Evolutionary conservation across 2,888 invertebrate genomes (phyloP).

Genomic region (Petrolisthes manimaculis): DNA sequence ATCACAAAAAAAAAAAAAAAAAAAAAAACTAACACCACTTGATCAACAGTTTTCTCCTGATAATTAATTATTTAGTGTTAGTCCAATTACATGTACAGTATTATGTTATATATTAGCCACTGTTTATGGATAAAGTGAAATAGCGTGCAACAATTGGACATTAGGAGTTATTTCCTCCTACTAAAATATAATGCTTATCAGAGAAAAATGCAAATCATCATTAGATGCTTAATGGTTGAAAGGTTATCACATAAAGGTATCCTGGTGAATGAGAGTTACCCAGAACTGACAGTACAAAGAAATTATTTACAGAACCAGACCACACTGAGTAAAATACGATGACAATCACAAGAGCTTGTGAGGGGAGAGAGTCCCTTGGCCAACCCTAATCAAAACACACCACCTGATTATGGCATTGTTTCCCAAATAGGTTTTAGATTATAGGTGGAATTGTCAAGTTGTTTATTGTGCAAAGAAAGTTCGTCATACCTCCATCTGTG

Average conservation of each 20-base stretch:
- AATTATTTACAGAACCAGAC: conserved; percentile 21
- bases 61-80: no score
- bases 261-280: conserved; percentile 13
- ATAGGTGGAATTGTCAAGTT: background rate
- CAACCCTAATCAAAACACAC: conserved; percentile 12
- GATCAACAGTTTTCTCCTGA: no score
- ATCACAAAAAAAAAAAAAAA: no score
- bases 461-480: background rate
- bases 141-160: no score
- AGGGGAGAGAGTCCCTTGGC: conserved; percentile 5
- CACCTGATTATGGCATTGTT: conserved; percentile 20
- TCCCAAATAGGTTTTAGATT: background rate
- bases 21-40: no score
- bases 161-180: no score
- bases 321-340: conserved; percentile 53
- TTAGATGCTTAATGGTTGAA: background rate
- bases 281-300: conserved; percentile 18
- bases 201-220: background rate
- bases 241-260: background rate
- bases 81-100: no score
- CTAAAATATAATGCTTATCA: no score
- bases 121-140: no score
- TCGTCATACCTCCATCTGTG: no score
- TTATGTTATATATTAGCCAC: no score
- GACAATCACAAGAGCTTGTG: conserved; percentile 7